Evolutionary conservation across 1,140 invertebrate species (phyloP).

Genomic region (Microplitis mediator): DNA sequence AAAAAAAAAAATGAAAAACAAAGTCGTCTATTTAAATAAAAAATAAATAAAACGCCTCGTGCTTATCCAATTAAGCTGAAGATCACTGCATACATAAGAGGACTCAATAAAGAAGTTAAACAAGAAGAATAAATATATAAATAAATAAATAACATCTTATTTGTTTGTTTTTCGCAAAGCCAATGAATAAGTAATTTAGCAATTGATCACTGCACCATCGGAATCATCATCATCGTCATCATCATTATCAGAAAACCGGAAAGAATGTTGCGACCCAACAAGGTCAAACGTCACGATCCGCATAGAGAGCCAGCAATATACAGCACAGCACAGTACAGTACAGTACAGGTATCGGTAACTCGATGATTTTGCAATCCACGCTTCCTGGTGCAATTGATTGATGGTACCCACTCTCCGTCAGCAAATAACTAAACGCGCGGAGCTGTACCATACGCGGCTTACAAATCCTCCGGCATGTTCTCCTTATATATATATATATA

Average conservation of each 20-base stretch:
- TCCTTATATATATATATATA: no score
- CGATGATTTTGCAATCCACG: constrained; percentile 45
- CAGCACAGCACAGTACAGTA: no score
- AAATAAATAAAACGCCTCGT: no score
- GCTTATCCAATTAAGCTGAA: no score
- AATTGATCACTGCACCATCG: not conserved
- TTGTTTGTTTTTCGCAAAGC: not conserved
- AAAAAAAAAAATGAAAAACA: no score
- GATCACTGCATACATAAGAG: not conserved
- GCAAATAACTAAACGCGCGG: not conserved
- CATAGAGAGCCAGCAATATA: constrained; percentile 21
- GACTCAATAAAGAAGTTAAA: not conserved
- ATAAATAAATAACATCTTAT: not conserved
- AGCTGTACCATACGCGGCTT: no score
- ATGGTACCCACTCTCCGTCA: constrained; percentile 31
- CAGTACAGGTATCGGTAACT: constrained; percentile 40
- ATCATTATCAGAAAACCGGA: constrained; percentile 2
- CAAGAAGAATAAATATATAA: not conserved
- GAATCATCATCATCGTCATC: not conserved
- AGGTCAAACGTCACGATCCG: constrained; percentile 41
- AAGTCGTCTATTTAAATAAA: no score
- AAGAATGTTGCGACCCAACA: constrained; percentile 41
- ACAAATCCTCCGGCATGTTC: no score
- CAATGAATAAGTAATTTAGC: not conserved
- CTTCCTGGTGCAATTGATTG: constrained; percentile 51